A percentile compares a stretch with the other conserved stretches of the same genome.
Conservation (phyloP, 2,797 vertebrate species). For the Scomberomorus guttatus region DNA sequence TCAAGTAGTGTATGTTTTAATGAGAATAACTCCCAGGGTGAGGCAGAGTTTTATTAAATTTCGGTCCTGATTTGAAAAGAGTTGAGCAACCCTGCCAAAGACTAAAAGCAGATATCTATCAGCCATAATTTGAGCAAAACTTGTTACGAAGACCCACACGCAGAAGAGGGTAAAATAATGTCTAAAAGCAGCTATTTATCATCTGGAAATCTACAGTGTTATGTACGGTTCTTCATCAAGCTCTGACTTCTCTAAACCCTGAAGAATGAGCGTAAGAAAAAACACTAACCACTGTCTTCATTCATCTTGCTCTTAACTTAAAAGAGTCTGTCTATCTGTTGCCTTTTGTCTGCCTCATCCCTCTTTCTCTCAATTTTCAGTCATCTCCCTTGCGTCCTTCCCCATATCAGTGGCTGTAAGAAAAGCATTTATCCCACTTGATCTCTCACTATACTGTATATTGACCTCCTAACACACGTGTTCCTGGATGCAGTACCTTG, state of each 20-base stretch:
- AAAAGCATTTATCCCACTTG: constrained; percentile 19
- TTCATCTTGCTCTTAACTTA: constrained; percentile 45
- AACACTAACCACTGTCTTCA: constrained; percentile 20
- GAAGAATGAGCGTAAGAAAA: constrained; percentile 46
- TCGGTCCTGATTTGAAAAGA: constrained; percentile 47
- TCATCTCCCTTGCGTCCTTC: constrained; percentile 13
- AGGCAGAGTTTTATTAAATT: constrained; percentile 58
- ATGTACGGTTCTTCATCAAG: constrained; percentile 53
- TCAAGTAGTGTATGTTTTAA: constrained; percentile 48
- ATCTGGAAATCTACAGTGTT: constrained; percentile 43
- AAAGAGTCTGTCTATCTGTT: constrained; percentile 23
- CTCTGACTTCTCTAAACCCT: constrained; percentile 40
- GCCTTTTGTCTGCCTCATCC: constrained; percentile 5
- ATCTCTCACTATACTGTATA: constrained; percentile 9
- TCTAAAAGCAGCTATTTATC: constrained; percentile 63
- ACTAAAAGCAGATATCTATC: constrained; percentile 72
- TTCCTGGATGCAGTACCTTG: constrained; percentile 87
- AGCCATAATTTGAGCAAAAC: constrained; percentile 46
- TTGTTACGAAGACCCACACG: constrained; percentile 41
- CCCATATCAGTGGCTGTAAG: constrained; percentile 1
- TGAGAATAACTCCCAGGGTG: constrained; percentile 50
- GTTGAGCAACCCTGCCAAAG: constrained; percentile 53
- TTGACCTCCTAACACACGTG: background rate
- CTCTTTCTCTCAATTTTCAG: constrained; percentile 25
- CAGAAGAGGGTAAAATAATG: constrained; percentile 49